These are phyloP conservation scores for Naso thynnoides DNA, from an alignment of 2,797 vertebrate genomes.

Conservation along the genomic window DNA sequence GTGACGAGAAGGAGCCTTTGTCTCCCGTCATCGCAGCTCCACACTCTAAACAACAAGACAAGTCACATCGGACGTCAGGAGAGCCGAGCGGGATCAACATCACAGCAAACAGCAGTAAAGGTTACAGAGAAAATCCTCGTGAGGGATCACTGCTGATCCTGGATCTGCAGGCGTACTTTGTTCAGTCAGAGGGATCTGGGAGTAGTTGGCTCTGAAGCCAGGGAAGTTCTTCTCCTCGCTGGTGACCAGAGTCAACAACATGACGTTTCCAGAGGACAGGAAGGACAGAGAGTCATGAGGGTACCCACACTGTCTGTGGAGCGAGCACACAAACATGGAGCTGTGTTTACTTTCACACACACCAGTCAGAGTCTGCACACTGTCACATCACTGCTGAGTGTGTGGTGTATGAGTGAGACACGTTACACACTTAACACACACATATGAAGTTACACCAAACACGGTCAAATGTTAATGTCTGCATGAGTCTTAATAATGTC, in stretches of 20 bases:
- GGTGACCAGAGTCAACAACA: slow-evolving; percentile 89
- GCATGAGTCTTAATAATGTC: not conserved
- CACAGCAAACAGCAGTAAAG: too few species aligned
- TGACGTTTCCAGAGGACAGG: slow-evolving; percentile 92
- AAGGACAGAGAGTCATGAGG: slow-evolving; percentile 89
- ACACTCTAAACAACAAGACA: slow-evolving; percentile 81
- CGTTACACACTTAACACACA: too few species aligned
- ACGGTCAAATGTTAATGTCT: not conserved
- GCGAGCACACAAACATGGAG: not conserved
- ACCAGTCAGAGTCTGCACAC: too few species aligned
- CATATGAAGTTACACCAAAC: too few species aligned
- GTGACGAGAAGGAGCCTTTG: slow-evolving; percentile 86
- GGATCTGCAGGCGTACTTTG: slow-evolving; percentile 70
- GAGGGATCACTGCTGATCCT: not conserved
- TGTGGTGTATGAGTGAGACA: too few species aligned
- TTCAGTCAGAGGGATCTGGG: slow-evolving; percentile 83
- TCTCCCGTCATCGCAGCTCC: slow-evolving; percentile 81
- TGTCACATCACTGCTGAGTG: too few species aligned
- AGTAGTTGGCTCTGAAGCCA: slow-evolving; percentile 90
- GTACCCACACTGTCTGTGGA: slow-evolving; percentile 89
- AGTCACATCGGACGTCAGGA: not conserved
- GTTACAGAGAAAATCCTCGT: too few species aligned
- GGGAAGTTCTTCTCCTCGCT: slow-evolving; percentile 87
- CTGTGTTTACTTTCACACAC: not conserved
- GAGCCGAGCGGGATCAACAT: too few species aligned